Conservation (phyloP, 2,113 vertebrate genomes). For the Vireo altiloquus region DNA sequence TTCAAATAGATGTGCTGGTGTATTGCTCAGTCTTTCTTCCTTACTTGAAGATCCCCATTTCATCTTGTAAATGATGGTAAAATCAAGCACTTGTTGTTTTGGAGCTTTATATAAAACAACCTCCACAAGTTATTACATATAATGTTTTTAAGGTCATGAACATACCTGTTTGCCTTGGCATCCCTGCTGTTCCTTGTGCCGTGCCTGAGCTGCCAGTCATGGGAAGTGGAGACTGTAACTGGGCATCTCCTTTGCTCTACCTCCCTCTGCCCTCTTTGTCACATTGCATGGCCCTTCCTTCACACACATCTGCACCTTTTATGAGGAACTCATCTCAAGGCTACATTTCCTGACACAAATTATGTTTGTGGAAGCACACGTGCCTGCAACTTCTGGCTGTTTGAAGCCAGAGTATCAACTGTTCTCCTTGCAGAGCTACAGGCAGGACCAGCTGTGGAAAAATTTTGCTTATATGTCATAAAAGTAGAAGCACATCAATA, state of each 20-base stretch:
- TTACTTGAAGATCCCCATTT: not conserved
- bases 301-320: not conserved
- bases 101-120: not conserved
- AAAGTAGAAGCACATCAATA: not conserved
- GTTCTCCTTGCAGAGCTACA: not conserved
- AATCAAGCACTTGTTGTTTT: not conserved
- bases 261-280: not conserved
- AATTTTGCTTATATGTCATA: not conserved
- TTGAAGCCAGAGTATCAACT: not conserved
- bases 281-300: not conserved
- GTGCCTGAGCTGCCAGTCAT: not conserved
- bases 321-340: not conserved
- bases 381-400: not conserved
- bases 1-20: not conserved
- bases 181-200: not conserved
- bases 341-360: not conserved
- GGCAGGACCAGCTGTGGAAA: not conserved
- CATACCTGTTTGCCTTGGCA: not conserved
- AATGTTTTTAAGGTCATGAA: not conserved
- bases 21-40: not conserved
- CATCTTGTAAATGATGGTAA: not conserved
- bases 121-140: not conserved
- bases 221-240: not conserved
- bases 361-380: not conserved
- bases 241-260: not conserved